These are phyloP conservation scores for Ypsolopha scabrella DNA, from an alignment of 2,888 invertebrate genomes.

Conservation along the genomic window DNA sequence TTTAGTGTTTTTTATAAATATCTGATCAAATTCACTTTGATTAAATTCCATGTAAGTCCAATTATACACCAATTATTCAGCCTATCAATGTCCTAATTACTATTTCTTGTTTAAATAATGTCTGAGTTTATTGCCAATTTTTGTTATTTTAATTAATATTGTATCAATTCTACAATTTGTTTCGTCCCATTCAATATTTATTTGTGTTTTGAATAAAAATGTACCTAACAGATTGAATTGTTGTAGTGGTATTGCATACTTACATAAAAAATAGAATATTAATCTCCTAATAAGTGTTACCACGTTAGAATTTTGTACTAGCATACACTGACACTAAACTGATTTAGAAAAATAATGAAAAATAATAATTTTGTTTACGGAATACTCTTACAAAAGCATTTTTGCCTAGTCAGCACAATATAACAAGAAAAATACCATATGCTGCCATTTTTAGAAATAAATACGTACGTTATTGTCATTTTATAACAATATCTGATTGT, in stretches of 20 bases:
- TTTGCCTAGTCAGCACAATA: constrained; percentile 14
- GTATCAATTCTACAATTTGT: background rate
- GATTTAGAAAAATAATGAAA: background rate
- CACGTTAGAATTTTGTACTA: constrained; percentile 13
- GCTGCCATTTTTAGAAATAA: constrained; percentile 15
- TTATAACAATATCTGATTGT: constrained; percentile 3
- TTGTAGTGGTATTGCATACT: background rate
- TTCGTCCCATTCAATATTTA: background rate
- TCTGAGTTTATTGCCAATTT: background rate
- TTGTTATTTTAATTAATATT: background rate
- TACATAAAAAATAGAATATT: background rate
- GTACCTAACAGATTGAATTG: background rate
- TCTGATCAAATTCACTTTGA: background rate
- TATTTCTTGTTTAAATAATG: no score
- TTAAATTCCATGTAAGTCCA: no score
- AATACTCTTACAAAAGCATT: constrained; percentile 8
- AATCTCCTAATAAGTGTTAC: constrained; percentile 17
- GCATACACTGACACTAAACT: background rate
- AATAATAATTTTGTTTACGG: background rate
- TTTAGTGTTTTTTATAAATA: background rate
- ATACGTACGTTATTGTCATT: constrained; percentile 4
- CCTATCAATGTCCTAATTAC: no score
- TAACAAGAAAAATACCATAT: constrained; percentile 11
- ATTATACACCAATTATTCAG: no score
- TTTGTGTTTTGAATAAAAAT: background rate